Percentiles rank a stretch among this genome's conserved stretches.
Evolutionary conservation across 2,113 vertebrate genomes (phyloP).

Genomic region (Pteronura brasiliensis): DNA sequence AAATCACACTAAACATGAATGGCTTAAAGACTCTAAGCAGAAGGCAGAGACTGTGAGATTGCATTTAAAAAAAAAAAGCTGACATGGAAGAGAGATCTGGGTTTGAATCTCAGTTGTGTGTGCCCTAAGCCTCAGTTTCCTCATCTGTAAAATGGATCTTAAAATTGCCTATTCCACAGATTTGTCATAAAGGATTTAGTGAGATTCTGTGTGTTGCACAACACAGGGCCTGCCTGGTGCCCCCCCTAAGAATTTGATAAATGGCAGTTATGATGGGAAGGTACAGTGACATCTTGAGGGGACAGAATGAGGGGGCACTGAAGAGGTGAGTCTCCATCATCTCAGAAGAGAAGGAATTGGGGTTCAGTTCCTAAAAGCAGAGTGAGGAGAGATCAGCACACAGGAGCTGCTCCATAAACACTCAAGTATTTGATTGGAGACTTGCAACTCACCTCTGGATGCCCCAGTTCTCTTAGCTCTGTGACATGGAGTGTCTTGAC

Average conservation of each 20-base stretch:
- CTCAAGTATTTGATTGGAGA: neutral
- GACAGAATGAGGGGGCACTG: fast-evolving
- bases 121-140: neutral
- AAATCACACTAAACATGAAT: neutral
- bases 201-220: neutral
- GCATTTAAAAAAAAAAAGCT: neutral
- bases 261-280: neutral
- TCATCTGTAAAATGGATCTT: neutral
- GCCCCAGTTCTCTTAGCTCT: neutral
- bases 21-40: neutral
- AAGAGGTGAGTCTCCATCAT: neutral
- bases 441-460: fast-evolving
- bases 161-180: neutral
- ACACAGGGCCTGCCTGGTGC: neutral
- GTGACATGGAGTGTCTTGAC: neutral
- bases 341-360: neutral
- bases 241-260: neutral
- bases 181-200: neutral
- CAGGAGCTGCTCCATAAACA: neutral
- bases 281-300: neutral
- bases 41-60: neutral
- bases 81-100: neutral
- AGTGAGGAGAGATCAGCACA: neutral
- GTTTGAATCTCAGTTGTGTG: neutral
- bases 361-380: neutral